Percentiles rank a stretch among this genome's conserved stretches.
These are phyloP conservation scores for Etheostoma spectabile DNA, from an alignment of 2,113 vertebrate genomes.

Conservation along the genomic window DNA sequence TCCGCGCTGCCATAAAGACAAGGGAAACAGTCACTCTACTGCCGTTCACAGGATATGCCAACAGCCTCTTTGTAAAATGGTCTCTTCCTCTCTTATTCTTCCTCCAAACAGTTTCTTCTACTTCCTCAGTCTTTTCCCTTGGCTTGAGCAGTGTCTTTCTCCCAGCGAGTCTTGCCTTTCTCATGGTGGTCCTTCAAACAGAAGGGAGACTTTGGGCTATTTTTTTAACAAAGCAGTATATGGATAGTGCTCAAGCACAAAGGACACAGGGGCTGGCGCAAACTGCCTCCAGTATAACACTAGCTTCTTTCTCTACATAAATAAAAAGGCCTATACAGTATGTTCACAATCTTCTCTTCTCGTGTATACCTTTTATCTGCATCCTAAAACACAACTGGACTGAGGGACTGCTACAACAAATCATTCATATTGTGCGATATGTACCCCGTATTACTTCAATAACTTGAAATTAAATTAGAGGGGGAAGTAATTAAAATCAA, in stretches of 20 bases:
- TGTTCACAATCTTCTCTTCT: constrained; percentile 10
- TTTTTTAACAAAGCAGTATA: constrained; percentile 56
- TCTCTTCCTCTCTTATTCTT: constrained; percentile 13
- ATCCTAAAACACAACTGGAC: constrained; percentile 30
- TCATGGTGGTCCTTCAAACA: constrained; percentile 29
- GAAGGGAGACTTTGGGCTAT: constrained; percentile 43
- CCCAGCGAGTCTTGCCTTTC: constrained; percentile 8
- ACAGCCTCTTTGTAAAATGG: constrained; percentile 24
- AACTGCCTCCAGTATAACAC: constrained; percentile 56
- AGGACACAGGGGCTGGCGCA: constrained; percentile 68
- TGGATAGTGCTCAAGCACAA: constrained; percentile 38
- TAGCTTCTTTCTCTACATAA: constrained; percentile 47
- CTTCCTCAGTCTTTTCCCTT: constrained; percentile 14
- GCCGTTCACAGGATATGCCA: constrained; percentile 14
- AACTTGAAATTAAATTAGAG: constrained; percentile 11
- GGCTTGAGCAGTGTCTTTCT: constrained; percentile 22
- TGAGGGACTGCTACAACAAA: neutral
- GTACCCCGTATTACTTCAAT: neutral
- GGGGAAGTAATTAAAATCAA: constrained; percentile 3
- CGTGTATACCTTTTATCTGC: neutral
- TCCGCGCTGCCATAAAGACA: constrained; percentile 87
- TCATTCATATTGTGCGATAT: neutral
- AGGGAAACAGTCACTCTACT: constrained; percentile 40
- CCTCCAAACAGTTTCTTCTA: constrained; percentile 22
- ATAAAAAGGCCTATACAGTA: constrained; percentile 59